phyloP scores from a whole-genome alignment of 2,113 vertebrate species.

The Pseudonaja textilis region DNA sequence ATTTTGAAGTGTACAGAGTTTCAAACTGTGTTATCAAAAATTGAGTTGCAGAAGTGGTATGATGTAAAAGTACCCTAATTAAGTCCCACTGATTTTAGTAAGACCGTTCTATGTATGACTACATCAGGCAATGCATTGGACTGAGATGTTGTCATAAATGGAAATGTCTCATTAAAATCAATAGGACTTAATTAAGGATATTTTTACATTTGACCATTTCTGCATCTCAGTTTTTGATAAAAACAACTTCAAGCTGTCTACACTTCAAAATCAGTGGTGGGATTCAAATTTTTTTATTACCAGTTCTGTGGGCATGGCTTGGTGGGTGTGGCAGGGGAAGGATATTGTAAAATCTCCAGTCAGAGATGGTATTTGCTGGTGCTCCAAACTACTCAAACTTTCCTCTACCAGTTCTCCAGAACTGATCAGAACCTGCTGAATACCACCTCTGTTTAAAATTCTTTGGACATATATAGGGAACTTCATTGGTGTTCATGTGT shows the following conservation, averaged over 20 bases:
- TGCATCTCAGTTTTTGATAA: background rate
- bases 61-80: background rate
- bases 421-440: too few species aligned
- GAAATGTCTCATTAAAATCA: background rate
- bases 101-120: background rate
- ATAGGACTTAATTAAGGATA: background rate
- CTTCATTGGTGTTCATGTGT: background rate
- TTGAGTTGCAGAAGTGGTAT: background rate
- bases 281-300: too few species aligned
- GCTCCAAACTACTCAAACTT: too few species aligned
- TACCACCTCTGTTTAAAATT: background rate
- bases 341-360: too few species aligned
- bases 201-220: background rate
- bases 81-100: background rate
- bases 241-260: background rate
- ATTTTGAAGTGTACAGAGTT: background rate
- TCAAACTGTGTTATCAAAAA: background rate
- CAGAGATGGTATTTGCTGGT: too few species aligned
- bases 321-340: too few species aligned
- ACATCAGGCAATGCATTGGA: background rate
- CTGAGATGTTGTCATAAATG: background rate
- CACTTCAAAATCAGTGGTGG: background rate
- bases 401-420: too few species aligned
- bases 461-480: background rate
- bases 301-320: too few species aligned